phyloP scores from a whole-genome alignment of 2,888 invertebrate genomes.

The Acleris cristana region DNA sequence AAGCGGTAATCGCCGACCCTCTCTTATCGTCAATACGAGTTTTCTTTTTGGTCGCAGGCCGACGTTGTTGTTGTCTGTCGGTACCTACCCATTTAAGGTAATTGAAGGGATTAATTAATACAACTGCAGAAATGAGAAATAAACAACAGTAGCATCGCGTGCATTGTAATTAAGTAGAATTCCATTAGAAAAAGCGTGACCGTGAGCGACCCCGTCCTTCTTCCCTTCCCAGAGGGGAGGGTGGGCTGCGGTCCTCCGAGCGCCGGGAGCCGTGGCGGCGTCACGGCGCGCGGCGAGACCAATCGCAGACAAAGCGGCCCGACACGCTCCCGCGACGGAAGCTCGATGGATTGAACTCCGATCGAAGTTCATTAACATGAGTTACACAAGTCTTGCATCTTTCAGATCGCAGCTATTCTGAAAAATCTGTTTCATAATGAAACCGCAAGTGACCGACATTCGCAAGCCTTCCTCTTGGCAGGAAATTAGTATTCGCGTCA shows the following conservation, averaged over 20 bases:
- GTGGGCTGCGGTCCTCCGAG: too few relatives aligned
- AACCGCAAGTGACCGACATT: constrained; percentile 28
- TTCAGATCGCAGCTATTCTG: constrained; percentile 1
- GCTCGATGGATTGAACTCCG: constrained; percentile 24
- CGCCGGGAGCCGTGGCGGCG: background rate
- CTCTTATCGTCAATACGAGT: constrained; percentile 4
- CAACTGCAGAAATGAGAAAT: background rate
- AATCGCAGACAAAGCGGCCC: constrained; percentile 28
- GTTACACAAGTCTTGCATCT: background rate
- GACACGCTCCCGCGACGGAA: constrained; percentile 26
- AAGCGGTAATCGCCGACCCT: constrained; percentile 1
- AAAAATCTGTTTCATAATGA: constrained; percentile 27
- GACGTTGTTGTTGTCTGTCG: background rate
- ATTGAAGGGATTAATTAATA: background rate
- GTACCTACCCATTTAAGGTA: background rate
- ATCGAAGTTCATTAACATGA: constrained; percentile 34
- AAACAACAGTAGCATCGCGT: constrained; percentile 2
- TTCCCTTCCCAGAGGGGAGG: background rate
- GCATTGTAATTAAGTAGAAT: constrained; percentile 4
- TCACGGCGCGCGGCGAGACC: constrained; percentile 17
- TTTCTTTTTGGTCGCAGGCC: background rate
- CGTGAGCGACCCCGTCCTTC: constrained; percentile 1
- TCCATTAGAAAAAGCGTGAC: constrained; percentile 1
- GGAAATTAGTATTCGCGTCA: constrained; percentile 33
- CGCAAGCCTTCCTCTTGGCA: constrained; percentile 10